Conservation (phyloP, 2,113 vertebrate genomes). For the Menidia beryllina region DNA sequence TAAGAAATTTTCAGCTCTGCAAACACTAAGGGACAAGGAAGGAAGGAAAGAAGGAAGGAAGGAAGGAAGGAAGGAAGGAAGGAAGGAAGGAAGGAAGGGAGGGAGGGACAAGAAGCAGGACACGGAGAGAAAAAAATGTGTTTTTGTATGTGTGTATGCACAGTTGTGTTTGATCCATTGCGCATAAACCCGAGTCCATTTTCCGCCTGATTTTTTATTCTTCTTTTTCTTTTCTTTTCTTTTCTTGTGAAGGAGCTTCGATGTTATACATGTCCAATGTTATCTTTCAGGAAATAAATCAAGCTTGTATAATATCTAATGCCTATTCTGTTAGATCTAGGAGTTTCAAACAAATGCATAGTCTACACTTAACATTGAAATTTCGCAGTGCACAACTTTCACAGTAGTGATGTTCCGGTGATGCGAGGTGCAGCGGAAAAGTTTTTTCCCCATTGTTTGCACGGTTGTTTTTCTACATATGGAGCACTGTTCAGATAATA, state of each 20-base stretch:
- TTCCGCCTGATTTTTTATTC: constrained; percentile 58
- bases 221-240: background rate
- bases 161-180: constrained; percentile 46
- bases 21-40: too few species aligned
- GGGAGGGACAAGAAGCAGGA: constrained; percentile 18
- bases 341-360: constrained; percentile 21
- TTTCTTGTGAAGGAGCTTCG: too few species aligned
- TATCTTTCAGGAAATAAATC: constrained; percentile 38
- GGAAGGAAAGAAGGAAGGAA: too few species aligned
- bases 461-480: too few species aligned
- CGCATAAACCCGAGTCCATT: constrained; percentile 57
- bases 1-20: constrained; percentile 78
- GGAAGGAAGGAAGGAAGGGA: too few species aligned
- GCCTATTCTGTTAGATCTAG: constrained; percentile 12
- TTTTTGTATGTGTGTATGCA: background rate
- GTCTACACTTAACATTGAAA: constrained; percentile 4
- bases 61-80: too few species aligned
- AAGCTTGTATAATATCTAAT: constrained; percentile 42
- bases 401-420: background rate
- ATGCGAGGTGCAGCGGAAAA: background rate
- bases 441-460: background rate
- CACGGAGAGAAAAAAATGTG: background rate
- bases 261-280: constrained; percentile 59
- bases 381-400: constrained; percentile 13
- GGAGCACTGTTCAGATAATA: background rate